Evolutionary conservation across 1,140 invertebrate species (phyloP).

Genomic region (Arion vulgaris): DNA sequence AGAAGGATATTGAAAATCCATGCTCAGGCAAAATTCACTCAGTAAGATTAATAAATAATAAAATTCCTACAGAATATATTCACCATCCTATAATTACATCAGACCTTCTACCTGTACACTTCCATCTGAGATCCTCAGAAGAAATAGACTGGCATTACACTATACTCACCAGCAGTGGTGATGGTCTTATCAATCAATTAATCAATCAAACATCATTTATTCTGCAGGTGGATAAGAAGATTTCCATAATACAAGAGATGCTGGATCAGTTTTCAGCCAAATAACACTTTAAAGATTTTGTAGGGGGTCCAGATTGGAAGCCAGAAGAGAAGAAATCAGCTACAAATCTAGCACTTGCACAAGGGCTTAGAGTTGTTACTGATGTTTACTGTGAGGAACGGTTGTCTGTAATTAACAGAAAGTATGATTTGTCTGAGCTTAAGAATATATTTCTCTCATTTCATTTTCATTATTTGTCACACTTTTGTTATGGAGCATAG

Average conservation of each 20-base stretch:
- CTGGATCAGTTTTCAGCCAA: not conserved
- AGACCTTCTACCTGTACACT: no score
- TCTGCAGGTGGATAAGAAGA: not conserved
- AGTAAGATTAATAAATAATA: no score
- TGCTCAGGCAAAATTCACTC: no score
- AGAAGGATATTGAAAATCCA: no score
- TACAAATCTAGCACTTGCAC: not conserved
- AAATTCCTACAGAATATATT: no score
- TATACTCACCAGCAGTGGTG: no score
- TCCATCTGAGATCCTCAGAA: no score
- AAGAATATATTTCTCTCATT: not conserved
- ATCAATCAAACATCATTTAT: not conserved
- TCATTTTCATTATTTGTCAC: no score
- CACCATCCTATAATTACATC: no score
- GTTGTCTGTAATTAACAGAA: not conserved
- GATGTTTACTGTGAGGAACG: constrained; percentile 2
- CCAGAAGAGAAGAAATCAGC: not conserved
- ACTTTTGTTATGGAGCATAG: no score
- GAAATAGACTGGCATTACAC: no score
- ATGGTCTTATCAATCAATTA: no score
- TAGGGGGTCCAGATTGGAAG: constrained; percentile 18
- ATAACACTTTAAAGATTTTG: constrained; percentile 2
- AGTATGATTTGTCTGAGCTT: constrained; percentile 9
- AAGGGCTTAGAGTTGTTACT: constrained; percentile 1
- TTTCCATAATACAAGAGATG: not conserved